Percentiles rank a stretch among this genome's conserved stretches.
Evolutionary conservation across 2,113 vertebrate species (phyloP).

Genomic region (Dryoscopus gambensis): DNA sequence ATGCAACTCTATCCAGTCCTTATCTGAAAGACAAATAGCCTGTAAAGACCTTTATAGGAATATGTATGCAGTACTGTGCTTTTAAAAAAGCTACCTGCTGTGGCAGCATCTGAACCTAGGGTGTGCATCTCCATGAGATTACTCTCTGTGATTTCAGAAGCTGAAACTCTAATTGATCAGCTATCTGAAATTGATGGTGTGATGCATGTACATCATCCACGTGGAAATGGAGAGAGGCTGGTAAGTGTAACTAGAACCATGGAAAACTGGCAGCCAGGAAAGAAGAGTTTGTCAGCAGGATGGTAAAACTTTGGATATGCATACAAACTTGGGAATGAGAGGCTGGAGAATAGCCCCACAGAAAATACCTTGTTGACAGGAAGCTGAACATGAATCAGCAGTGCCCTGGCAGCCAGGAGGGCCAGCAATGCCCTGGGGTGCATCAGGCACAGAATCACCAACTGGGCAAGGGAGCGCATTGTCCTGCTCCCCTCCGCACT

Average conservation of each 20-base stretch:
- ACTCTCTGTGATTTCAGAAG: background rate
- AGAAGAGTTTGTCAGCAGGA: background rate
- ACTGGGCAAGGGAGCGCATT: accelerated
- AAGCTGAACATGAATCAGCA: background rate
- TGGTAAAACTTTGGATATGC: background rate
- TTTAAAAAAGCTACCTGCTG: background rate
- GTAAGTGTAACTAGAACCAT: background rate
- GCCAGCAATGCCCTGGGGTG: accelerated
- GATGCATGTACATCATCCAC: background rate
- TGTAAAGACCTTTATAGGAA: background rate
- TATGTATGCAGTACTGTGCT: background rate
- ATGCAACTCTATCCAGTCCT: background rate
- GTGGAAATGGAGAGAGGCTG: background rate
- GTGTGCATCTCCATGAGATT: background rate
- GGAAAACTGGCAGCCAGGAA: background rate
- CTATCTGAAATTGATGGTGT: background rate
- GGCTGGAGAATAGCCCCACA: background rate
- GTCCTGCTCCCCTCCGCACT: background rate
- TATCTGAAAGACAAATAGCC: background rate
- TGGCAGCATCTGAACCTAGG: background rate
- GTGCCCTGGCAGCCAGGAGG: background rate
- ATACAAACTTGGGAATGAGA: background rate
- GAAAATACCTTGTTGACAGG: background rate
- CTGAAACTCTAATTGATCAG: background rate
- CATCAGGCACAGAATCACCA: background rate